Base-by-base conservation (phyloP, 2,888 invertebrate species). In the Stramonita haemastoma region DNA sequence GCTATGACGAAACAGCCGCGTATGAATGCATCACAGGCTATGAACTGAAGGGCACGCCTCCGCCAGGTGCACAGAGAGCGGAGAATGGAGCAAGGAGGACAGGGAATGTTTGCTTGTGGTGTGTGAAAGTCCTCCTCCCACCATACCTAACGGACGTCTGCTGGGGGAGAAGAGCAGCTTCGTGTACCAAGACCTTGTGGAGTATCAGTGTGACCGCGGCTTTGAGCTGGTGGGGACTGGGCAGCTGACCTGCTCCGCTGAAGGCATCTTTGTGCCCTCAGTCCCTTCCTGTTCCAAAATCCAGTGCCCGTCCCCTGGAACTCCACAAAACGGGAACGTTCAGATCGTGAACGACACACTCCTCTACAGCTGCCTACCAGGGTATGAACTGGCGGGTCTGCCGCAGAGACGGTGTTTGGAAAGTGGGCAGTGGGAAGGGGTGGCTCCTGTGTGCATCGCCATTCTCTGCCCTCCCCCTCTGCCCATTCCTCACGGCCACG, bases 321-420 rank as follows among this genome's bases (percentile, higher is more conserved):
- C 83, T 1, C 89, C 92, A 56, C 60, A 17, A 0, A 89, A 91
- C 84, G 92, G 92, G 17, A 29, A 32, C 19, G 90, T 91, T 90
- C 73, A 93, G 91, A 89, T 90, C 90, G 89, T 77, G 34, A 87
- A 90, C 85, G 89, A 90, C 57, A 88, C 88, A 0, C 95, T 97
- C 81, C 96, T 97, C 92, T 96, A 97, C 87, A 95, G 94, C 57
- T 97, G 97, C 92, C 93, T 96, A 83, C 88, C 86, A 86, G 96
- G 95, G 1, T 95, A 93, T 91, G 92, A 91, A n/a, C 46, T 94
- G 26, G 79, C 90, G 19, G 94, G 94, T 0, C 34, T 70, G 22
- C 19, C 32, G 0, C 87, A 89, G 22, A 89, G 93, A 73, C 86
- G 88, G 26, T 95, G 95, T 90, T 86, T 91, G 29, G 91, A 91